A percentile compares a stretch with the other conserved stretches of the same genome.
Conservation (phyloP, 2,113 vertebrate genomes). For the Scopus umbretta region DNA sequence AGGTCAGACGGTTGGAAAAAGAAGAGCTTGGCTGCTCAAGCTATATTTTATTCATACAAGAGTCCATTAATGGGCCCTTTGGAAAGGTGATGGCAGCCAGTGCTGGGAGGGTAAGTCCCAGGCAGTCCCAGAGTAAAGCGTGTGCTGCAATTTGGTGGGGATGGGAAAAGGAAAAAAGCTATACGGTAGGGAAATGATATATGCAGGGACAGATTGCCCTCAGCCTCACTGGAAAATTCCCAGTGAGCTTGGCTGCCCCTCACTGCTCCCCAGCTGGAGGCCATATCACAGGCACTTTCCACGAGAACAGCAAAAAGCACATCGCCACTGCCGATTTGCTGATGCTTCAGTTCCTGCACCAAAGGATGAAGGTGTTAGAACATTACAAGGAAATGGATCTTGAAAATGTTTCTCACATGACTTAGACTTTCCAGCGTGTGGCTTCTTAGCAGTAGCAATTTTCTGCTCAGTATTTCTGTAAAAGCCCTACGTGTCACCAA, state of each 20-base stretch:
- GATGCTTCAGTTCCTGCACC: background rate
- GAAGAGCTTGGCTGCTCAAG: background rate
- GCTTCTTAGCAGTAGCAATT: background rate
- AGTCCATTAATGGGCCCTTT: background rate
- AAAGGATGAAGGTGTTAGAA: background rate
- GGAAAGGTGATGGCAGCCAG: background rate
- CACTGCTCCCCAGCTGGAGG: background rate
- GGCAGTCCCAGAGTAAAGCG: accelerated
- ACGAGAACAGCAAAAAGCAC: background rate
- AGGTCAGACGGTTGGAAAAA: background rate
- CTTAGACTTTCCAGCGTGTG: background rate
- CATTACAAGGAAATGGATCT: background rate
- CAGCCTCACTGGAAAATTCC: background rate
- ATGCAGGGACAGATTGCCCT: background rate
- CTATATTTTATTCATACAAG: background rate
- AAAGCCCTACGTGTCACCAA: background rate
- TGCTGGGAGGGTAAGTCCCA: background rate
- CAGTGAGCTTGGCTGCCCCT: background rate
- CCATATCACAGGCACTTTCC: background rate
- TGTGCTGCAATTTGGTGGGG: background rate
- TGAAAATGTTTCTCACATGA: background rate
- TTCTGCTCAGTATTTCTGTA: background rate
- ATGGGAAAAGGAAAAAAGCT: background rate
- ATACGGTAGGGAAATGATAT: accelerated
- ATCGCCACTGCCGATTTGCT: background rate